These are phyloP conservation scores for Phasia obesa DNA, from an alignment of 2,888 invertebrate genomes.

Conservation along the genomic window DNA sequence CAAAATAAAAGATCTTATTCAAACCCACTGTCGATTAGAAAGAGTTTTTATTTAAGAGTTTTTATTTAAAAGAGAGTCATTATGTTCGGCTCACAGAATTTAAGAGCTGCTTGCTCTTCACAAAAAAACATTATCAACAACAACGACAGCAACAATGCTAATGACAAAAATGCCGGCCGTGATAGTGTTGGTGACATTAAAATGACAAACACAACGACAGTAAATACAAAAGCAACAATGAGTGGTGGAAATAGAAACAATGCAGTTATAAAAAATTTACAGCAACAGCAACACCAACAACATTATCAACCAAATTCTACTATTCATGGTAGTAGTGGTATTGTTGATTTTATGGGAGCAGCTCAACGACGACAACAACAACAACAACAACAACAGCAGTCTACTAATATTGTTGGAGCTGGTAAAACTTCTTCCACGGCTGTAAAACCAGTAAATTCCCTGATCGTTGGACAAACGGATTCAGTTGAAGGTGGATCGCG, in stretches of 20 bases:
- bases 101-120: constrained; percentile 60
- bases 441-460: constrained; percentile 74
- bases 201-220: constrained; percentile 70
- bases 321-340: constrained; percentile 32
- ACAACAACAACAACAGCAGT: constrained; percentile 15
- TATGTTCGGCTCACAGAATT: constrained; percentile 64
- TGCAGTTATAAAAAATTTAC: constrained; percentile 64
- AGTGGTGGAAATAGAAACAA: constrained; percentile 64
- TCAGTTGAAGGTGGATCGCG: constrained; percentile 82
- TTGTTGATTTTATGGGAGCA: constrained; percentile 62
- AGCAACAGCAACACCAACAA: constrained; percentile 47
- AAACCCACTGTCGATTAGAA: neutral
- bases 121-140: constrained; percentile 57
- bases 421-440: constrained; percentile 59
- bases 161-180: constrained; percentile 72
- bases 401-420: constrained; percentile 56
- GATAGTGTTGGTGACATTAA: constrained; percentile 68
- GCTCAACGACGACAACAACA: constrained; percentile 53
- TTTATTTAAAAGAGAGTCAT: constrained; percentile 35
- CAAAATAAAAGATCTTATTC: neutral
- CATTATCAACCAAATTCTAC: constrained; percentile 32
- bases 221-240: constrained; percentile 52
- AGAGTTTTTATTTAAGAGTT: neutral
- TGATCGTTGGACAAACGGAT: constrained; percentile 75
- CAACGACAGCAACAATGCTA: constrained; percentile 62